Percentiles rank a stretch among this genome's conserved stretches.
These are phyloP conservation scores for Pygmarrhopalites habei DNA, from an alignment of 1,140 invertebrate genomes.

Conservation along the genomic window DNA sequence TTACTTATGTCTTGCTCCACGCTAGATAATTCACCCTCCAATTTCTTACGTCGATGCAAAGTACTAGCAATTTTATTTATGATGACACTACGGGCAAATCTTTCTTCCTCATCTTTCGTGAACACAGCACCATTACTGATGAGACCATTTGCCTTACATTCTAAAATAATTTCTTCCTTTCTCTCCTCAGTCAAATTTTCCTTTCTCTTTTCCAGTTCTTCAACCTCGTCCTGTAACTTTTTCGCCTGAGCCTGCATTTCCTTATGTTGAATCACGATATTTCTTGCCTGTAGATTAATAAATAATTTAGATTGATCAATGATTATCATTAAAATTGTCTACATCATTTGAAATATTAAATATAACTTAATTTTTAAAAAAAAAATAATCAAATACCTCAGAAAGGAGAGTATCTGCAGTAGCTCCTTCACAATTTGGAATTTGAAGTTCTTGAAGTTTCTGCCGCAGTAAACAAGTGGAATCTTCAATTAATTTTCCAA, in stretches of 20 bases:
- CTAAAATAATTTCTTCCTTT: conserved; percentile 23
- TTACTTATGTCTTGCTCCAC: conserved; percentile 68
- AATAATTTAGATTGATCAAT: too few relatives aligned
- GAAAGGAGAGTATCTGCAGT: conserved; percentile 36
- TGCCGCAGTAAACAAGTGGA: conserved; percentile 81
- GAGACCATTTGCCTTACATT: conserved; percentile 18
- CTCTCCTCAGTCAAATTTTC: conserved; percentile 15
- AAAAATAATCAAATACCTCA: conserved; percentile 27
- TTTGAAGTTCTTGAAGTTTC: conserved; percentile 74
- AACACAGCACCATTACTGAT: conserved; percentile 16
- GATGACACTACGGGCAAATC: conserved; percentile 21
- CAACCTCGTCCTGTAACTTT: conserved; percentile 72
- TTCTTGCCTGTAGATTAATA: conserved; percentile 62
- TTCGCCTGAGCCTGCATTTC: conserved; percentile 78
- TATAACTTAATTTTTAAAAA: too few relatives aligned
- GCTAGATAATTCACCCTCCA: conserved; percentile 67
- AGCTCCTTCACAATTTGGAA: conserved; percentile 31
- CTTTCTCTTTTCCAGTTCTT: conserved; percentile 35
- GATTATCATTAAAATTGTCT: too few relatives aligned
- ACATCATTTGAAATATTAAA: too few relatives aligned
- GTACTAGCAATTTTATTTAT: conserved; percentile 67
- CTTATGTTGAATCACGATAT: conserved; percentile 83
- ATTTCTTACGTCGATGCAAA: conserved; percentile 66
- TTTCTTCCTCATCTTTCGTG: conserved; percentile 15
- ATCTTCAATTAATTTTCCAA: conserved; percentile 80